phyloP scores from a whole-genome alignment of 1,140 invertebrate genomes.

The Dreissena rostriformis region DNA sequence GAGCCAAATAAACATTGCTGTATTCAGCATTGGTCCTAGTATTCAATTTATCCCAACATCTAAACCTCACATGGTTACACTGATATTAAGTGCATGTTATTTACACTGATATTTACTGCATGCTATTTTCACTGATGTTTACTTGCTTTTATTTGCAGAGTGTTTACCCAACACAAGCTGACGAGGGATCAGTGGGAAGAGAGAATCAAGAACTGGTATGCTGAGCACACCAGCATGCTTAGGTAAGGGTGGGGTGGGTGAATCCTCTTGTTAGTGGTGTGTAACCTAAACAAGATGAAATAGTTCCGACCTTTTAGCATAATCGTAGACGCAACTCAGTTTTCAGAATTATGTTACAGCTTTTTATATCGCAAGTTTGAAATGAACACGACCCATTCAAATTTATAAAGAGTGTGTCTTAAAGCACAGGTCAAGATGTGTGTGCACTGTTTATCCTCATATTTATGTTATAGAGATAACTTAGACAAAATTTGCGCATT shows the following conservation, averaged over 20 bases:
- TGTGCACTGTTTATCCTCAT: no score
- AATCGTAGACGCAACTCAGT: no score
- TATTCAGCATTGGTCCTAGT: neutral
- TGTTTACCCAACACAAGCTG: constrained; percentile 98
- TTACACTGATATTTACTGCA: neutral
- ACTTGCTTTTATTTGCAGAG: constrained; percentile 82
- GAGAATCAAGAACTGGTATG: constrained; percentile 97
- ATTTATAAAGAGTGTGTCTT: no score
- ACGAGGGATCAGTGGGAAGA: constrained; percentile 99
- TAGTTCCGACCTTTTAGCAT: neutral
- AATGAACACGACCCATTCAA: no score
- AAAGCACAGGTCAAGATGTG: no score
- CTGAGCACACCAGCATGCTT: constrained; percentile 96
- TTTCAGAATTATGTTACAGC: no score
- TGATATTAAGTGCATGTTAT: neutral
- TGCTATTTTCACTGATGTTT: constrained; percentile 10
- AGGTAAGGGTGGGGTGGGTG: no score
- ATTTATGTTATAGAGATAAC: no score
- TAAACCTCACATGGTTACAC: neutral
- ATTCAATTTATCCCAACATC: neutral
- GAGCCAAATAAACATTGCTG: neutral
- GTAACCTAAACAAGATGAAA: neutral
- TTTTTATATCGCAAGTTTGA: no score
- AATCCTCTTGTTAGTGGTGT: neutral
- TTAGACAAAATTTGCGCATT: no score